phyloP scores from a whole-genome alignment of 2,797 vertebrate genomes.

The Phrynocephalus forsythii region DNA sequence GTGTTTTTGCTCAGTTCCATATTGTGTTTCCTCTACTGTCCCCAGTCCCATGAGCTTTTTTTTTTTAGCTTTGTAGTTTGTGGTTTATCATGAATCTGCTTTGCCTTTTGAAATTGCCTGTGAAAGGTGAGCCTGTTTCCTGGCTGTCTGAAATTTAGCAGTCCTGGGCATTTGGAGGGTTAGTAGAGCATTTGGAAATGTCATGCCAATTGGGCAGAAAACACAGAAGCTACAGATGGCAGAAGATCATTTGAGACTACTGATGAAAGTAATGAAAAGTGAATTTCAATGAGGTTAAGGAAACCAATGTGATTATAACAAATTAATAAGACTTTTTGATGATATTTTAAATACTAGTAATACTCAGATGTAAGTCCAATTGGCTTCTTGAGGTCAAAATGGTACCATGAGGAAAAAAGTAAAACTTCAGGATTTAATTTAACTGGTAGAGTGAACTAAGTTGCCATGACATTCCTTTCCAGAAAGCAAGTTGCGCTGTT shows the following conservation, averaged over 20 bases:
- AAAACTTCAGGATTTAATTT: background rate
- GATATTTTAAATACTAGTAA: background rate
- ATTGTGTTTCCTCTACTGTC: too few relatives aligned
- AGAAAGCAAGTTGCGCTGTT: background rate
- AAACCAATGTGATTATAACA: background rate
- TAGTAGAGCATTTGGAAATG: background rate
- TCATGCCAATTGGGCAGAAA: too few relatives aligned
- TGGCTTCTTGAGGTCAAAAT: too few relatives aligned
- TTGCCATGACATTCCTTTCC: background rate
- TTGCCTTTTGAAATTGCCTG: background rate
- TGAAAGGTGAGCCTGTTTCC: background rate
- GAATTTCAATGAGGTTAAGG: background rate
- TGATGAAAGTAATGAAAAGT: too few relatives aligned
- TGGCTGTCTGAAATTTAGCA: background rate
- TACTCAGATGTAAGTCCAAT: background rate
- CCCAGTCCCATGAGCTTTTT: too few relatives aligned
- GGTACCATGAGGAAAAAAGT: too few relatives aligned
- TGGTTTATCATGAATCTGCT: too few relatives aligned
- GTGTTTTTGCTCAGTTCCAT: too few relatives aligned
- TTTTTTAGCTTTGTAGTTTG: too few relatives aligned
- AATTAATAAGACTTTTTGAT: background rate
- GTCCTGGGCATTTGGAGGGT: background rate
- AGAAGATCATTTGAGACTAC: background rate
- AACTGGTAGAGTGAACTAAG: background rate
- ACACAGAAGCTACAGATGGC: background rate